Evolutionary conservation across 92 coral and sea anemone genomes (phyloP).

Genomic region (Umimayanthus kanabou): DNA sequence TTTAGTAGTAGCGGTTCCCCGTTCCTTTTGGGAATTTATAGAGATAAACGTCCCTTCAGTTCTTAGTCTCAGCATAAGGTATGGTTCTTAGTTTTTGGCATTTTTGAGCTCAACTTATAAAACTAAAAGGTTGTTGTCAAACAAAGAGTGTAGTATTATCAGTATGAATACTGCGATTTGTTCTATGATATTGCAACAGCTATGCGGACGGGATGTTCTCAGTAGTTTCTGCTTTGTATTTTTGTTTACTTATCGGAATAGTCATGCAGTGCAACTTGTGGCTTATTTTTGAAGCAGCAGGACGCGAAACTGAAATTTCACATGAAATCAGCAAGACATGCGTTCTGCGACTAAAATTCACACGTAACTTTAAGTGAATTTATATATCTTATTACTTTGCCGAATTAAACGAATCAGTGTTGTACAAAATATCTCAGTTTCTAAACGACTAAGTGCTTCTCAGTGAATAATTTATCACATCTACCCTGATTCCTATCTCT

Average conservation of each 20-base stretch:
- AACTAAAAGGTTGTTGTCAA: too few species aligned
- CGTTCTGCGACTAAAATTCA: neutral
- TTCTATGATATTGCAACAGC: too few species aligned
- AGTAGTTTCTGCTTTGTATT: neutral
- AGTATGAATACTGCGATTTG: too few species aligned
- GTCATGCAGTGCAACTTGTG: constrained; percentile 19
- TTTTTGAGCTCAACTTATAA: too few species aligned
- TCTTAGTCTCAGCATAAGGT: too few species aligned
- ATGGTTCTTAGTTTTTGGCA: too few species aligned
- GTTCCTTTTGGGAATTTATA: too few species aligned
- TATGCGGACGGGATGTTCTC: neutral
- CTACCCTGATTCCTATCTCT: neutral
- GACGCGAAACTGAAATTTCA: neutral
- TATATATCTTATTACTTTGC: neutral
- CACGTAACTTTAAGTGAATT: neutral
- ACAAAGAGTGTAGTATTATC: too few species aligned
- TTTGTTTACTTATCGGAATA: neutral
- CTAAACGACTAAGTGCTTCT: neutral
- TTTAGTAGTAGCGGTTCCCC: too few species aligned
- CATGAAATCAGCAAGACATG: neutral
- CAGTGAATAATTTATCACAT: neutral
- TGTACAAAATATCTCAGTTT: neutral
- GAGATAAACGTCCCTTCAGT: too few species aligned
- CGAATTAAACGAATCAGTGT: neutral
- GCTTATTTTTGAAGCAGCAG: neutral